Evolutionary conservation across 2,888 invertebrate species (phyloP), one percentile per base, ranked within the genome.

Genomic region (Caenorhabditis doughertyi): DNA sequence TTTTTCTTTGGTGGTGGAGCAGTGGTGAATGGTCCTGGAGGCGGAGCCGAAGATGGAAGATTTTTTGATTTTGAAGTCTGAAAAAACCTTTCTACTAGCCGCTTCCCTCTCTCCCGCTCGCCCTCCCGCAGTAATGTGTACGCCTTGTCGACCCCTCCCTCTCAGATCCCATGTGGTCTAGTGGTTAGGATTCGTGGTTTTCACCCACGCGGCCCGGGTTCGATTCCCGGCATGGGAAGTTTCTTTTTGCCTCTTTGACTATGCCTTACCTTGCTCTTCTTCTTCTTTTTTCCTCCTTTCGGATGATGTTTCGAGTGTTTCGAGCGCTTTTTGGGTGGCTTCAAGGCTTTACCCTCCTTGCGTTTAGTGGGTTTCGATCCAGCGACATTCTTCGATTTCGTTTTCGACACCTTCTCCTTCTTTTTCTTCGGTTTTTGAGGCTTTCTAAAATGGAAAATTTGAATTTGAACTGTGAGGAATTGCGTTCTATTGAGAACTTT

Each of bases 171-270:
- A 86, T 87, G 87, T 88, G 88, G 88, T 88, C 88, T 88, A 88
- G 87, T 88, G 88, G 88, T 87, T 88, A 89, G 89, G 89, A 89
- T 89, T 89, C 87, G 88, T 86, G 89, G 89, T 89, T 89, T 89
- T 89, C 89, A 89, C 88, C 87, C 89, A 85, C 88, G 85, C 87
- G 88, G 88, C 89, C 88, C 89, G 89, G 89, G 89, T 89, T 88
- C 89, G 89, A 89, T 89, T 89, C 89, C 89, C 89, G 89, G 89
- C 87, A 87, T 87, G 88, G 89, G 88, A 89, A 89, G 83, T 72
- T 79, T 70, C 35, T 73, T 73, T 80, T 80, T 80, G 4, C n/a
- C n/a, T n/a, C n/a, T n/a, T n/a, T n/a, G n/a, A n/a, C n/a, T n/a
- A n/a, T n/a, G n/a, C n/a, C 32, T 35, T 18, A 60, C 60, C 60